Base-by-base conservation (phyloP, 2,113 vertebrate species). In the Melanotaenia duboulayi region DNA sequence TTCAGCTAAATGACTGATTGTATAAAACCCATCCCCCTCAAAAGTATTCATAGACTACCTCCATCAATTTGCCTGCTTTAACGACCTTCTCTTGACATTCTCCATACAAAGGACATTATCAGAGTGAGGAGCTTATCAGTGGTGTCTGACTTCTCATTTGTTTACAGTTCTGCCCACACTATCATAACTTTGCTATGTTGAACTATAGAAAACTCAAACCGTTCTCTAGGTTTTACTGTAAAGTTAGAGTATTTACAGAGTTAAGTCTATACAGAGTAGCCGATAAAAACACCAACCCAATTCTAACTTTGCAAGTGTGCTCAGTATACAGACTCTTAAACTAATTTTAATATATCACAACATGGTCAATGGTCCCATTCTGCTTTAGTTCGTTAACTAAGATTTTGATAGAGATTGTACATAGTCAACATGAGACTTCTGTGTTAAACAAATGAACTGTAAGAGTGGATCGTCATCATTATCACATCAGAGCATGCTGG, bases 21-120 rank as follows among this genome's bases (percentile, higher is more conserved):
- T 28, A 28, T 28, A 28, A 28, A 28, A 66, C 6, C 24, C 32
- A 82, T 3, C 48, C 84, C 50, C 83, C 80, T 39, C 59, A 49
- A 80, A 77, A 75, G 63, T 86, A 80, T 74, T 65, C 73, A 59
- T 76, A 77, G 82, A 92, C 75, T 60, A 52, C 77, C 58, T 71
- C 65, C 68, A 86, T 84, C 74, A 85, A 58, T 83, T 59, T 68
- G 75, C 51, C 81, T 51, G 20, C 57, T 65, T 85, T 56, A 56
- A 74, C 68, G 64, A 76, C 81, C 79, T 83, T 87, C 69, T 71
- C 46, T 70, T 61, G 65, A 76, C 66, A 52, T 69, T 74, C 68
- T 25, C 46, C 51, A 65, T 56, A 71, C 35, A 77, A 74, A 78
- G 56, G 76, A 76, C 40, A 84, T 86, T 74, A 84, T 67, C 32